These are phyloP conservation scores for Cryptosula pallasiana DNA, from an alignment of 2,888 invertebrate species.

Conservation along the genomic window DNA sequence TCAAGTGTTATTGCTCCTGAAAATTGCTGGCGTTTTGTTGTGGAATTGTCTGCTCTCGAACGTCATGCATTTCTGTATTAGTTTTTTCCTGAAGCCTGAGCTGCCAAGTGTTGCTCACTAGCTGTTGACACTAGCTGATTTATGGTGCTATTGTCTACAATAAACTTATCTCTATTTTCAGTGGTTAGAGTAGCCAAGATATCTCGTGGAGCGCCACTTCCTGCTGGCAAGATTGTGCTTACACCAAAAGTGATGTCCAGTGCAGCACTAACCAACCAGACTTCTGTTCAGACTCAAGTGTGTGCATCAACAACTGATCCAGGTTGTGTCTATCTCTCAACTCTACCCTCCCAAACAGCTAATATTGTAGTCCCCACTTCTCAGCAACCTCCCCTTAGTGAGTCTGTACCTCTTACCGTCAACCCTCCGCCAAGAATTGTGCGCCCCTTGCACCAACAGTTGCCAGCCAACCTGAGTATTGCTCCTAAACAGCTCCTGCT, in stretches of 20 bases:
- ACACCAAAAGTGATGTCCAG: background rate
- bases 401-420: background rate
- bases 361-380: background rate
- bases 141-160: no score
- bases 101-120: no score
- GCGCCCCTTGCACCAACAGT: background rate
- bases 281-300: background rate
- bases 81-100: no score
- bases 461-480: background rate
- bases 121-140: no score
- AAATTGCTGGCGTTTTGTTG: no score
- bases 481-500: constrained; percentile 10
- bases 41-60: no score
- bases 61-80: no score
- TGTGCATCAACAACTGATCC: background rate
- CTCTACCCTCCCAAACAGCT: background rate
- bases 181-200: background rate
- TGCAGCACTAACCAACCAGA: background rate
- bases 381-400: background rate
- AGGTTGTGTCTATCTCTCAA: background rate
- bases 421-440: background rate
- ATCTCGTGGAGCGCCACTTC: background rate
- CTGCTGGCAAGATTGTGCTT: background rate
- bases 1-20: no score
- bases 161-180: no score